Conservation (phyloP, 2,888 invertebrate species). For the Drosophila fungiperda region DNA sequence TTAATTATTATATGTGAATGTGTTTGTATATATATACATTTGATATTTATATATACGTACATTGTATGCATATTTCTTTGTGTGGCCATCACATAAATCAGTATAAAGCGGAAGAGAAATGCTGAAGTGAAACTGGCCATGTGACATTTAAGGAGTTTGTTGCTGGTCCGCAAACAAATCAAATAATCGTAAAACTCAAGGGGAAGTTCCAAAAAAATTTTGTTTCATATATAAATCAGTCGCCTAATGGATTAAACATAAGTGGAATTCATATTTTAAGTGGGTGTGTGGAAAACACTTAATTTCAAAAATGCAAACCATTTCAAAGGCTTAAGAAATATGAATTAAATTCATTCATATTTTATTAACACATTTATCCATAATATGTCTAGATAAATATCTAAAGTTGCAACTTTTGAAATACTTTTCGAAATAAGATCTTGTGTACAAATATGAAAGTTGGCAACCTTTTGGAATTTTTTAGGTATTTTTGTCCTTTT, state of each 20-base stretch:
- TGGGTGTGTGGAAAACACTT: background rate
- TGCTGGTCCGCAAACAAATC: slow-evolving; percentile 45
- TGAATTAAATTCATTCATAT: background rate
- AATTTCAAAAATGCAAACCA: background rate
- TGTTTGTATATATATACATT: slow-evolving; percentile 43
- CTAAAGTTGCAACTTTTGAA: background rate
- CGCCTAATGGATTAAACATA: slow-evolving; percentile 46
- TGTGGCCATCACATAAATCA: slow-evolving; percentile 56
- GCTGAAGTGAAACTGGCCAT: slow-evolving; percentile 76
- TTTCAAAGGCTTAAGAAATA: background rate
- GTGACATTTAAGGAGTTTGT: slow-evolving; percentile 71
- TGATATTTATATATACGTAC: slow-evolving; percentile 11
- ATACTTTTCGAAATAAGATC: background rate
- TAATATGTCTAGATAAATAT: background rate
- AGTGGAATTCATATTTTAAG: slow-evolving; percentile 28
- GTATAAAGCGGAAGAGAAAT: slow-evolving; percentile 70
- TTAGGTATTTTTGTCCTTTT: background rate
- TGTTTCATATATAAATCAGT: slow-evolving; percentile 45
- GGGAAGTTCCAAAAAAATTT: slow-evolving; percentile 25
- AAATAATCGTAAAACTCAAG: slow-evolving; percentile 55
- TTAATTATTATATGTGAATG: slow-evolving; percentile 65
- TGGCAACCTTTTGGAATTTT: background rate
- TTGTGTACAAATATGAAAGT: no score
- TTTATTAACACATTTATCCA: background rate
- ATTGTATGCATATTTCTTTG: slow-evolving; percentile 73